Evolutionary conservation across 2,888 invertebrate genomes (phyloP), one percentile per base, ranked within the genome.

Genomic region (Caenorhabditis japonica): DNA sequence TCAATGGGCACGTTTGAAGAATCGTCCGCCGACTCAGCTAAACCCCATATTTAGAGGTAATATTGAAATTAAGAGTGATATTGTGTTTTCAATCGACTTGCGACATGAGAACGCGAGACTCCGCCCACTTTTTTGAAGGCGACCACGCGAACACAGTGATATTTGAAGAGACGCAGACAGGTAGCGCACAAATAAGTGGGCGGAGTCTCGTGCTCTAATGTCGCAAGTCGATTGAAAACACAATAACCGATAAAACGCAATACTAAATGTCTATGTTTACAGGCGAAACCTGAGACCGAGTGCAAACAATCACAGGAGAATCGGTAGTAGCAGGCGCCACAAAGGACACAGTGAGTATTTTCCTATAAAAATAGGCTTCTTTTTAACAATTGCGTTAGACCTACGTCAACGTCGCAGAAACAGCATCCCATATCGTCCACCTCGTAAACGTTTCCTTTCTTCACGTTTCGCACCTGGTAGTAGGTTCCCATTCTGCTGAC

Each of bases 361-460:
- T 56, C 55, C 55, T 56, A 8, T n/a, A n/a, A 55, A 33, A 52
- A 52, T 43, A 34, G 7, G 2, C 12, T 3, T 12, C 12, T 25
- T 2, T 3, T 13, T 2, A 41, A 21, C 17, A 19, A n/a, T 47
- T 13, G 10, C n/a, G 10, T 15, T 47, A 10, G 10, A n/a, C 41
- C 13, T 15, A 56, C 55, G n/a, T 33, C 33, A n/a, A 21, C n/a
- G 8, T 39, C 39, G 23, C 55, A 56, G 23, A 56, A 56, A 17
- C 55, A 56, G 21, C 0, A 12, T 1, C 27, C 1, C 4, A 5
- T 15, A 15, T 47, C 47, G 3, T 13, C 4, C 10, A 47, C 47
- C 30, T 25, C 27, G 12, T 47, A 47, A 1, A 27, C 30, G 1
- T 30, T 27, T 2, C 15, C 15, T 8, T 47, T 27, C 7, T 3